Conservation (phyloP, 2,113 vertebrate genomes). For the Otocyon megalotis region DNA sequence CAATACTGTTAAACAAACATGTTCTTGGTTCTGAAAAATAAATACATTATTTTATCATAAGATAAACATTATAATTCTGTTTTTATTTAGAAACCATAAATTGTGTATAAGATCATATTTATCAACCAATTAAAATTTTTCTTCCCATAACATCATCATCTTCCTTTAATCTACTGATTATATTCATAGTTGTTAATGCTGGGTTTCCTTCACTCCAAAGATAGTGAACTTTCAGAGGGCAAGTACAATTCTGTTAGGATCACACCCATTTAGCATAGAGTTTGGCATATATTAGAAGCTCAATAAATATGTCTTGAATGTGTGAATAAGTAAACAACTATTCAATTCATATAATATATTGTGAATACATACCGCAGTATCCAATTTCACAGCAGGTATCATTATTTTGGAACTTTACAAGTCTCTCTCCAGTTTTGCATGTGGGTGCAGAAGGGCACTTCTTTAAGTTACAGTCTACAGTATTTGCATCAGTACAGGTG, state of each 20-base stretch:
- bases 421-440: conserved; percentile 63
- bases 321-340: not conserved
- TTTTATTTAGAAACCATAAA: conserved; percentile 42
- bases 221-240: conserved; percentile 42
- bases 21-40: conserved; percentile 81
- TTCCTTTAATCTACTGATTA: not conserved
- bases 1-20: conserved; percentile 75
- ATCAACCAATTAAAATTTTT: not conserved
- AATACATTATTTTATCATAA: conserved; percentile 30
- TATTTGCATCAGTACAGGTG: conserved; percentile 58
- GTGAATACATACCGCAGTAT: conserved; percentile 73
- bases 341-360: not conserved
- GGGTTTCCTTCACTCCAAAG: not conserved
- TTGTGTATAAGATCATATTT: not conserved
- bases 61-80: not conserved
- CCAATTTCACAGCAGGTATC: conserved; percentile 75
- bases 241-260: not conserved
- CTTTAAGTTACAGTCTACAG: conserved; percentile 54
- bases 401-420: conserved; percentile 57
- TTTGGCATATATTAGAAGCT: not conserved
- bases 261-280: not conserved
- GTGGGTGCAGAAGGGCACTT: conserved; percentile 70
- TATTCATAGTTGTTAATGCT: not conserved
- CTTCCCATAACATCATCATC: not conserved
- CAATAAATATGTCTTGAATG: not conserved